phyloP scores from a whole-genome alignment of 2,113 vertebrate genomes.

The Oxyruncus cristatus region DNA sequence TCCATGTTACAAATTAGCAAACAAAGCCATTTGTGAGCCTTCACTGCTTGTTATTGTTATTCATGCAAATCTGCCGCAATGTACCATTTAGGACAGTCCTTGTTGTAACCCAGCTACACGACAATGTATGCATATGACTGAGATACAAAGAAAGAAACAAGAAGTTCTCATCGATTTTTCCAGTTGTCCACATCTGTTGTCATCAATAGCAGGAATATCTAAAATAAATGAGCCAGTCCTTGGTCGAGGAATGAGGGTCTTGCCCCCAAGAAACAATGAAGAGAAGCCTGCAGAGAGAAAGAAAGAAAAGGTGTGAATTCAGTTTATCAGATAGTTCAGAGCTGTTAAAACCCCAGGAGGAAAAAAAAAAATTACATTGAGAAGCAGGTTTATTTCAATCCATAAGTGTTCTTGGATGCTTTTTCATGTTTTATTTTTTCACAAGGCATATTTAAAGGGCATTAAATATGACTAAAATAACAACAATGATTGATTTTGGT shows the following conservation, averaged over 20 bases:
- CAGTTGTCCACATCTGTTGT: background rate
- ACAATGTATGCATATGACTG: background rate
- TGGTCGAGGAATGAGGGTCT: background rate
- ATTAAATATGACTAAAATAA: background rate
- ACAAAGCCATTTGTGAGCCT: slow-evolving; percentile 49
- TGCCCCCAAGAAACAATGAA: background rate
- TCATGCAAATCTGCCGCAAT: slow-evolving; percentile 31
- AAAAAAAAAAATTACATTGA: background rate
- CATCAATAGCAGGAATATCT: background rate
- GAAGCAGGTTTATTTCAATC: background rate
- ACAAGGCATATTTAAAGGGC: background rate
- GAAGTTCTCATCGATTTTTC: background rate
- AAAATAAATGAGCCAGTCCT: background rate
- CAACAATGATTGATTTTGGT: background rate
- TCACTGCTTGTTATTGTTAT: slow-evolving; percentile 42
- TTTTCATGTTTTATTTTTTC: background rate
- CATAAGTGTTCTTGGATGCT: background rate
- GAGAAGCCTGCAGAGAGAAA: background rate
- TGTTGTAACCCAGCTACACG: background rate
- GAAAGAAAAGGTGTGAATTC: background rate
- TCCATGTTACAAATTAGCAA: slow-evolving; percentile 57
- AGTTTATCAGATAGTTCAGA: background rate
- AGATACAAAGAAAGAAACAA: background rate
- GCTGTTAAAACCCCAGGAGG: background rate
- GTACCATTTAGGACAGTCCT: slow-evolving; percentile 11